Conservation (phyloP, 2,113 vertebrate genomes). For the Psettodes erumei region DNA sequence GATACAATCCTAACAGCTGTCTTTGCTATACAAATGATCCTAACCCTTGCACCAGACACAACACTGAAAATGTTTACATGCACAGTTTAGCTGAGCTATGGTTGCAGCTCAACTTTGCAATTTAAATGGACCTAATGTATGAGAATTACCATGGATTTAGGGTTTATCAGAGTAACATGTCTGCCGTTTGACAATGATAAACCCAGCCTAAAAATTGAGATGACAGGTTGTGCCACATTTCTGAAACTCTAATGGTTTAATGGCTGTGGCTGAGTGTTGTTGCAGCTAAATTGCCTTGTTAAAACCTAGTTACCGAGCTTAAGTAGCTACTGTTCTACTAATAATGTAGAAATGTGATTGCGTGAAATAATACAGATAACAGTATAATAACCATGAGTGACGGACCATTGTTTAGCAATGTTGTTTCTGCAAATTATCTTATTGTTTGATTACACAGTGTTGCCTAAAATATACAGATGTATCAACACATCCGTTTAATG, state of each 20-base stretch:
- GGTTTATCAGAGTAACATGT: too few relatives aligned
- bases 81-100: too few relatives aligned
- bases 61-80: too few relatives aligned
- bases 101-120: too few relatives aligned
- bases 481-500: background rate
- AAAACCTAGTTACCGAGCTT: slow-evolving; percentile 2
- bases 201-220: too few relatives aligned
- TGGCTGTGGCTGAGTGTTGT: background rate
- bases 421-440: background rate
- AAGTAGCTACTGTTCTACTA: background rate
- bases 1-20: too few relatives aligned
- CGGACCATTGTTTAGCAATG: background rate
- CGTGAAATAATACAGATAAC: background rate
- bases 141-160: too few relatives aligned
- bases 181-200: too few relatives aligned
- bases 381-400: background rate
- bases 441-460: background rate
- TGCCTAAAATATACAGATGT: slow-evolving; percentile 14
- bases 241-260: background rate
- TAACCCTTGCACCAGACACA: too few relatives aligned
- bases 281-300: background rate
- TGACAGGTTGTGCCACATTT: background rate
- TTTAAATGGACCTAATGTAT: too few relatives aligned
- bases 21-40: too few relatives aligned
- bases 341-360: background rate